Evolutionary conservation across 2,888 invertebrate species (phyloP), one percentile per base, ranked within the genome.

Genomic region (Oeneis ivallda): DNA sequence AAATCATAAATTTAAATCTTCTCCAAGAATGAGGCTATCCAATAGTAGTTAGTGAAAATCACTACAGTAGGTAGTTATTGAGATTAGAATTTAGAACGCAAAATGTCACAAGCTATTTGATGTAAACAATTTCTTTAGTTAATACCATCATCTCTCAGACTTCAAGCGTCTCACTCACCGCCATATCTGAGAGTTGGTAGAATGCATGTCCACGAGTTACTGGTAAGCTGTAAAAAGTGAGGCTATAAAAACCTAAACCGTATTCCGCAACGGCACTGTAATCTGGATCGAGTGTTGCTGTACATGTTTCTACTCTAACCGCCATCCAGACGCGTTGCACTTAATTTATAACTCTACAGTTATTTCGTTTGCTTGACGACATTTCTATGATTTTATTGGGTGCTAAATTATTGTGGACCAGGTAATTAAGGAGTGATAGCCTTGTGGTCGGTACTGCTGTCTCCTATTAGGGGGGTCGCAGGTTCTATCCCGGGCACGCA

Each of bases 221-320:
- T 17, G 17, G 47, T 47, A 39, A 17, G 54, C 19, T 19, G 39
- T 41, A 56, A 56, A 56, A 56, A 56, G 56, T 45, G 39, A 9
- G 19, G 54, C 19, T 56, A 56, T 19, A 56, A 56, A 56, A 56
- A 56, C 19, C 41, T 41, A 11, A 26, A 41, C 56, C 39, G 56
- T 41, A 56, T 41, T 52, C 52, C 52, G 56, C 56, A 56, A 56
- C 56, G 56, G 56, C 56, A 56, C 13, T 13, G 41, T 13, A 56
- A 56, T 56, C 56, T 56, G 56, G 56, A 56, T 56, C 56, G 41
- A 41, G 56, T 56, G 39, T 56, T 19, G 56, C 41, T 56, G 13
- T 56, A 56, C 56, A 41, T 41, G 41, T 56, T 4, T 5, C 26
- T 26, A 41, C 3, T 56, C 19, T 41, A 41, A 41, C 39, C 39